phyloP scores from a whole-genome alignment of 30 jellyfish, hydroid and myxozoan genomes.

The Catostylus mosaicus region DNA sequence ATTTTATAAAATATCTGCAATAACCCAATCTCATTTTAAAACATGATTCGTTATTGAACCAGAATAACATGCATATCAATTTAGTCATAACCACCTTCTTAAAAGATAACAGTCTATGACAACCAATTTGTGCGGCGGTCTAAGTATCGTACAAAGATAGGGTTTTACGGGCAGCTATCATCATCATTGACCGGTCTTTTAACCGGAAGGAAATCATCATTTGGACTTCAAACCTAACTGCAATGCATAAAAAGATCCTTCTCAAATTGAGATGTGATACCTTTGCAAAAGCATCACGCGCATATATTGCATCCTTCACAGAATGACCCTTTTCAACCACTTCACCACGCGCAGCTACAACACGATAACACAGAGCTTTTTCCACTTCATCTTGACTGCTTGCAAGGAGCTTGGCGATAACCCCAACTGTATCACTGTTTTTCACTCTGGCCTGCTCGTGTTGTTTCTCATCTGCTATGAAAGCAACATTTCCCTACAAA shows the following conservation, averaged over 20 bases:
- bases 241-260: background rate
- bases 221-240: no score
- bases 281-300: constrained; percentile 94
- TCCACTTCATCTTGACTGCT: constrained; percentile 71
- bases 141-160: no score
- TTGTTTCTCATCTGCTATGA: constrained; percentile 71
- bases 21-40: no score
- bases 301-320: constrained; percentile 82
- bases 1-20: no score
- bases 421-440: constrained; percentile 62
- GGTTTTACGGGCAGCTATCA: no score
- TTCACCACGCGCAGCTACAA: constrained; percentile 95
- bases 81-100: no score
- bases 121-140: no score
- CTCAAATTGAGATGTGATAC: constrained; percentile 23
- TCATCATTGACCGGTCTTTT: no score
- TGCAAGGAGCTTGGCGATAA: constrained; percentile 65
- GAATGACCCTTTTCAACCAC: constrained; percentile 90
- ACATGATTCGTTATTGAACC: no score
- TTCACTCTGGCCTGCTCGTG: constrained; percentile 83
- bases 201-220: no score
- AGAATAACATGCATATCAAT: no score
- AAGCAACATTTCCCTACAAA: constrained; percentile 76
- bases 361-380: constrained; percentile 88
- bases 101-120: no score